These are phyloP conservation scores for Plestiodon gilberti DNA, from an alignment of 2,113 vertebrate species.

Conservation along the genomic window DNA sequence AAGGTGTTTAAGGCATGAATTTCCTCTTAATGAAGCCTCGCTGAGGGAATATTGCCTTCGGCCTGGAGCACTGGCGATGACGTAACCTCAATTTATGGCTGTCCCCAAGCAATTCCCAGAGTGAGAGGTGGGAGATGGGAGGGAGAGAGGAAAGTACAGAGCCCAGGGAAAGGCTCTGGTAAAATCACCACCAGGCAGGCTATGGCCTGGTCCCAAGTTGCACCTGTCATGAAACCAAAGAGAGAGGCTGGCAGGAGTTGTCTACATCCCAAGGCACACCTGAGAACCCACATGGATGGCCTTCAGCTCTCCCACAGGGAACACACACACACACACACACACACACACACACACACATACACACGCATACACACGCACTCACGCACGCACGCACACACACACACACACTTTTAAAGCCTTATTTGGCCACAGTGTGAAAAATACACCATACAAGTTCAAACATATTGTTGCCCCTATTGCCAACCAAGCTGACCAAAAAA, in stretches of 20 bases:
- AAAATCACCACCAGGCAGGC: slow-evolving; percentile 32
- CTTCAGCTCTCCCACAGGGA: too few relatives aligned
- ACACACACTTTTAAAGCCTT: too few relatives aligned
- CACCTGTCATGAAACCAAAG: background rate
- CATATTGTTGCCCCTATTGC: too few relatives aligned
- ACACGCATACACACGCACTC: too few relatives aligned
- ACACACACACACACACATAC: too few relatives aligned
- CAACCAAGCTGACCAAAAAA: background rate
- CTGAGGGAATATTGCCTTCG: slow-evolving; percentile 63
- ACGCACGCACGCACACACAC: too few relatives aligned
- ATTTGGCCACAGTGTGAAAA: too few relatives aligned
- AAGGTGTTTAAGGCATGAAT: slow-evolving; percentile 75
- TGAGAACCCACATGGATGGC: too few relatives aligned
- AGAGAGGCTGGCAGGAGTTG: accelerated
- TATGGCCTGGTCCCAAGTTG: background rate
- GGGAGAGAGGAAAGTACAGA: slow-evolving; percentile 25
- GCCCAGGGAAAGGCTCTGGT: slow-evolving; percentile 30
- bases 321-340: too few relatives aligned
- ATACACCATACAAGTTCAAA: too few relatives aligned
- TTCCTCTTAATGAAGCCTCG: slow-evolving; percentile 51
- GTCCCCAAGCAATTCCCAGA: slow-evolving; percentile 50
- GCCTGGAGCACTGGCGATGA: slow-evolving; percentile 39
- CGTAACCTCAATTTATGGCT: slow-evolving; percentile 59
- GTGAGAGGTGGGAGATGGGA: slow-evolving; percentile 12
- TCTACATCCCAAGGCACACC: too few relatives aligned